These are phyloP conservation scores for Zosterops lateralis DNA, from an alignment of 2,113 vertebrate species.

Conservation along the genomic window DNA sequence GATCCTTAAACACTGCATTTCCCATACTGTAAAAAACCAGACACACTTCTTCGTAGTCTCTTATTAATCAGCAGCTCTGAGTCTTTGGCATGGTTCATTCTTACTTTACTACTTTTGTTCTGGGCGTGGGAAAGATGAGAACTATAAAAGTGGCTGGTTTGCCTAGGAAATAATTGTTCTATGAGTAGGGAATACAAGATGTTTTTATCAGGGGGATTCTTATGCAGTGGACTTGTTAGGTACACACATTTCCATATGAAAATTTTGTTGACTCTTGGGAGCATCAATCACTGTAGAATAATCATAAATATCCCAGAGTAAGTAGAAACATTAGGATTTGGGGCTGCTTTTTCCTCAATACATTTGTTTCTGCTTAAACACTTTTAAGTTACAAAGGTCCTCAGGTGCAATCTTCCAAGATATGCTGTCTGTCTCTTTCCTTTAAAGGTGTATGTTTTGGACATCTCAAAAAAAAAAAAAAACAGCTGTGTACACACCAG, in stretches of 20 bases:
- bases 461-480: neutral
- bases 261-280: neutral
- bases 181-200: neutral
- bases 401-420: neutral
- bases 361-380: neutral
- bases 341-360: neutral
- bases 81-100: neutral
- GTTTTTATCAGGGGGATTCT: neutral
- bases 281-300: rapidly evolving
- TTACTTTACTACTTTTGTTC: neutral
- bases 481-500: neutral
- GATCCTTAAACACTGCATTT: neutral
- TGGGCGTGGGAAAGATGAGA: neutral
- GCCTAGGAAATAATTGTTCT: neutral
- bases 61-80: neutral
- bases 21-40: neutral
- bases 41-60: neutral
- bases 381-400: neutral
- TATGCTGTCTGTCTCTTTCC: neutral
- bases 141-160: neutral
- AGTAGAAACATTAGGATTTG: neutral
- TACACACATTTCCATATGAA: too few relatives aligned
- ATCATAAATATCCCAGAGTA: neutral
- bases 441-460: neutral
- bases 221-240: neutral